phyloP scores from a whole-genome alignment of 2,888 invertebrate genomes.

The Xanthorhoe spadicearia region DNA sequence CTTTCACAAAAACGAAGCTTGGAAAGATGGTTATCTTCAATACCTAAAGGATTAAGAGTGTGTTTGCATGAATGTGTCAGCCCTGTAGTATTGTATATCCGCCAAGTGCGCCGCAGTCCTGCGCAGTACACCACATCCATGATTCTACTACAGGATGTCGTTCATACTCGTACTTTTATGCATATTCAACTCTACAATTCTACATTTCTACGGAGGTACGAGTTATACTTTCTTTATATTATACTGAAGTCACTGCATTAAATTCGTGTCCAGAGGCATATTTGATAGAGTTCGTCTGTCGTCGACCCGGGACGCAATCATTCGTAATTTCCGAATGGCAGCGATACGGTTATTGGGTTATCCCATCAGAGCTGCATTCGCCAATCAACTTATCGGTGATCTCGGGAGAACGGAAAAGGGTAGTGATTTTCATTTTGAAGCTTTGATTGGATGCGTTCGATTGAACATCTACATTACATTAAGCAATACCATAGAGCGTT shows the following conservation, averaged over 20 bases:
- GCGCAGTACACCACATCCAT: slow-evolving; percentile 15
- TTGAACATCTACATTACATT: slow-evolving; percentile 11
- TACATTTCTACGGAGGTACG: background rate
- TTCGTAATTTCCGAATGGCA: slow-evolving; percentile 75
- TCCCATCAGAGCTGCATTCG: slow-evolving; percentile 41
- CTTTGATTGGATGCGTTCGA: slow-evolving; percentile 24
- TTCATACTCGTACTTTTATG: background rate
- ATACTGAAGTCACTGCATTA: background rate
- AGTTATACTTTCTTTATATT: background rate
- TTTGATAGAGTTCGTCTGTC: slow-evolving; percentile 51
- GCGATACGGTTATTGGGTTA: slow-evolving; percentile 53
- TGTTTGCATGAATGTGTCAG: slow-evolving; percentile 42
- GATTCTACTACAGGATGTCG: slow-evolving; percentile 2
- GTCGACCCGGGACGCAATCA: slow-evolving; percentile 65
- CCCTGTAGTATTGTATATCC: slow-evolving; percentile 61
- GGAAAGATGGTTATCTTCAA: slow-evolving; percentile 38
- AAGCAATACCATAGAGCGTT: background rate
- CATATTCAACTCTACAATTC: background rate
- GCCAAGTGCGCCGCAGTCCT: slow-evolving; percentile 45
- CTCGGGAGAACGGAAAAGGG: slow-evolving; percentile 33
- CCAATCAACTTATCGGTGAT: slow-evolving; percentile 44
- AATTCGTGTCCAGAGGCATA: slow-evolving; percentile 26
- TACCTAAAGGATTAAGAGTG: slow-evolving; percentile 25
- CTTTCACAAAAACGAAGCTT: slow-evolving; percentile 40
- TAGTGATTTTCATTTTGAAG: slow-evolving; percentile 24